Base-by-base conservation (phyloP, 1,140 invertebrate species). In the Bombus waltoni region DNA sequence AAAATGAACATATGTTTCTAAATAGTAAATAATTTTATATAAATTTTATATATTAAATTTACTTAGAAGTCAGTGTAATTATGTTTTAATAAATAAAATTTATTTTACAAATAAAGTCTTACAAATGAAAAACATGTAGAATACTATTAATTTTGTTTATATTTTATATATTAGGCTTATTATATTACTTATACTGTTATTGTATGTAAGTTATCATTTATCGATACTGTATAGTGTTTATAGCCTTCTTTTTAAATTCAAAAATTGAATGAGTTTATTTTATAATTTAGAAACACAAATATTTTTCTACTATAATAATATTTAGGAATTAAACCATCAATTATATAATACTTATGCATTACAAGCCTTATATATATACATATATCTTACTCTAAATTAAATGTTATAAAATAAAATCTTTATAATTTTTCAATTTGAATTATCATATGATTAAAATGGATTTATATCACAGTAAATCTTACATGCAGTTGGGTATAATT, bases 381-480 rank as follows among this genome's bases (percentile, higher is more conserved):
- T 53, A 22, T 53, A 53, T 53, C 47, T 53, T 53, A 53, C 5
- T 53, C 18, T 2, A 53, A 22, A 53, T 53, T 53, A 53, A 53
- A 22, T 53, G 18, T 53, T 53, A 53, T 22, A 53, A 53, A 53
- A 53, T 53, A 53, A 53, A 53, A 53, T 53, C 18, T 53, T 53
- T 18, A 53, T 53, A 53, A 53, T 77, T 62, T 77, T 62, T 15
- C 4, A 28, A 62, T 28, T n/a, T 65, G 10, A n/a, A 65, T 42
- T 32, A 15, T 44, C 11, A 32, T 40, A 68, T 47, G 59, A n/a
- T 65, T 77, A 62, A 38, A 59, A 59, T 28, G 40, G 53, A 76
- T 13, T 76, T 62, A 62, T 76, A 76, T 76, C 74, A 76, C 53
- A 76, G 74, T 59, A 76, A 59, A 28, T 59, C 8, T 40, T 76